Percentiles rank a stretch among this genome's conserved stretches.
phyloP scores from a whole-genome alignment of 1,140 invertebrate species.

The Alviniconcha marisindica region DNA sequence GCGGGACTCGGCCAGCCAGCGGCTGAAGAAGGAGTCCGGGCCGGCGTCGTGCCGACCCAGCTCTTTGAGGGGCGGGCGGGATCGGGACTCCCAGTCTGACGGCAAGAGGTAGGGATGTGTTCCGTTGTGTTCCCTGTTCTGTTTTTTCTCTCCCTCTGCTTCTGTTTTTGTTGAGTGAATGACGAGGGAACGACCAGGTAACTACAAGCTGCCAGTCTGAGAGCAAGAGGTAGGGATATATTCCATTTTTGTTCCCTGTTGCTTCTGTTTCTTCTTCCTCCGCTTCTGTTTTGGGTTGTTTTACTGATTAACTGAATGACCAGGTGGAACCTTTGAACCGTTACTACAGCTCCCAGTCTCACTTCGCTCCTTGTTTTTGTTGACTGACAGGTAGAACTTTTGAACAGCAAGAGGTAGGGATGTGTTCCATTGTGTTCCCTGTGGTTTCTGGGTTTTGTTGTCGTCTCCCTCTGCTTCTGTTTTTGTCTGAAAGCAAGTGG shows the following conservation, averaged over 20 bases:
- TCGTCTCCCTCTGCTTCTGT: background rate
- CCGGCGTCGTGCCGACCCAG: background rate
- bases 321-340: no score
- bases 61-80: background rate
- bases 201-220: no score
- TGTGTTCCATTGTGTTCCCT: background rate
- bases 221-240: no score
- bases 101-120: slow-evolving; percentile 27
- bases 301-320: no score
- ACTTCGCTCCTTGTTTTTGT: no score
- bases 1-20: background rate
- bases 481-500: no score
- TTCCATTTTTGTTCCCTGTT: no score
- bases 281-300: no score
- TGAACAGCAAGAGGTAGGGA: slow-evolving; percentile 30
- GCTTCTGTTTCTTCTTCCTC: no score
- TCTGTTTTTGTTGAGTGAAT: background rate
- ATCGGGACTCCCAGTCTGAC: slow-evolving; percentile 29
- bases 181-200: no score
- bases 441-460: background rate
- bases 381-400: no score
- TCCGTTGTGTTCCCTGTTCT: background rate
- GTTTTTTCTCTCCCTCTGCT: background rate
- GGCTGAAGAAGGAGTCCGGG: background rate
- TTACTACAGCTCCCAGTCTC: no score